Percentiles rank a stretch among this genome's conserved stretches.
These are phyloP conservation scores for Pelosia muscerda DNA, from an alignment of 2,888 invertebrate species.

Conservation along the genomic window DNA sequence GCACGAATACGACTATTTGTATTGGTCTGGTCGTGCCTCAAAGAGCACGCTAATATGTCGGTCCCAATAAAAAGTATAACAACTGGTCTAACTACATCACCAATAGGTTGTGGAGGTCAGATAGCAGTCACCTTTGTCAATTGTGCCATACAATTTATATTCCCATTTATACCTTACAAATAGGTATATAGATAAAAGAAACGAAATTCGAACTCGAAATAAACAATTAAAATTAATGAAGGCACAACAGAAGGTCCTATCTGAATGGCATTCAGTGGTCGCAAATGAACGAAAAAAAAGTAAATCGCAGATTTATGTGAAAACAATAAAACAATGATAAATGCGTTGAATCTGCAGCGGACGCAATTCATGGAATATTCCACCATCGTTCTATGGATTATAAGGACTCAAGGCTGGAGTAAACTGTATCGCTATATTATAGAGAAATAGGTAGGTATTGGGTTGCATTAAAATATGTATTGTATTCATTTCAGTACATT, in stretches of 20 bases:
- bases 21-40: no score
- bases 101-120: no score
- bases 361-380: constrained; percentile 64
- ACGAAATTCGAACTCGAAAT: constrained; percentile 35
- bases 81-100: no score
- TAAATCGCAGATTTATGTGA: constrained; percentile 60
- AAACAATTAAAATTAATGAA: constrained; percentile 50
- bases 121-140: no score
- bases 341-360: constrained; percentile 56
- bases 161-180: neutral
- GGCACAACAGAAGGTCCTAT: constrained; percentile 34
- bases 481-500: neutral
- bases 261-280: constrained; percentile 27
- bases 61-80: no score
- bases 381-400: constrained; percentile 53
- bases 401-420: constrained; percentile 33
- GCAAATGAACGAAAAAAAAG: constrained; percentile 47
- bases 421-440: neutral
- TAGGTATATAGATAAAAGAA: constrained; percentile 6
- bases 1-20: no score
- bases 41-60: no score
- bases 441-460: neutral
- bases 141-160: neutral
- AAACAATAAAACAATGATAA: constrained; percentile 67
- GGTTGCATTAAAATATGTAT: neutral